A percentile compares a stretch with the other conserved stretches of the same genome.
Evolutionary conservation across 2,113 vertebrate species (phyloP).

Genomic region (Holacanthus passer): DNA sequence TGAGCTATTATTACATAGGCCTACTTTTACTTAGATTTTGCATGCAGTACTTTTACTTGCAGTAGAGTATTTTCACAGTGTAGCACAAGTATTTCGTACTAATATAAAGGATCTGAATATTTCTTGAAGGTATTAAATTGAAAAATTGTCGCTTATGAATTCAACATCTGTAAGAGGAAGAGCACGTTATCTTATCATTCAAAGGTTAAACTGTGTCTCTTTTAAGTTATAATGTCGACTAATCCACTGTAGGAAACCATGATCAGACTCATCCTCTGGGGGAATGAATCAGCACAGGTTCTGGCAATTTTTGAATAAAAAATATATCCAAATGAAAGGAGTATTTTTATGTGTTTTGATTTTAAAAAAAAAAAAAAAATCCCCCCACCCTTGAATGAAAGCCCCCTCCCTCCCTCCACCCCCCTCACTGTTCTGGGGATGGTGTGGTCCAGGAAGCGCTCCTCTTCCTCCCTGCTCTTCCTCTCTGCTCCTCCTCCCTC

Average conservation of each 20-base stretch:
- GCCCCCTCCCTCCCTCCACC: background rate
- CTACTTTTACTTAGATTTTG: background rate
- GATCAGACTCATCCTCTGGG: background rate
- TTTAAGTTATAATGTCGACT: background rate
- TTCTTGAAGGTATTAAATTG: background rate
- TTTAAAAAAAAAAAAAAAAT: background rate
- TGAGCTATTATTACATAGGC: no score
- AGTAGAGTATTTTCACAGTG: background rate
- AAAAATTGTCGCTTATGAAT: background rate
- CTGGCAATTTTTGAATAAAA: background rate
- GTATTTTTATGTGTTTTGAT: background rate
- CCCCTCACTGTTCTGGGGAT: constrained; percentile 65
- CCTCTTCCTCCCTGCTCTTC: no score
- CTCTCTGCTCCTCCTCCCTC: constrained; percentile 36
- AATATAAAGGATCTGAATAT: no score
- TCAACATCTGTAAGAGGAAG: background rate
- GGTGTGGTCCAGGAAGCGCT: constrained; percentile 85
- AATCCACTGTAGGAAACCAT: background rate
- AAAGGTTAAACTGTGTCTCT: background rate
- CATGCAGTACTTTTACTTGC: background rate
- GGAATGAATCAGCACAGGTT: background rate
- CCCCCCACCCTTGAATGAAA: background rate
- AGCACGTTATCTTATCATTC: background rate
- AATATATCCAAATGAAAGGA: background rate
- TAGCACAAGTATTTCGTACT: no score